Evolutionary conservation across 2,888 invertebrate genomes (phyloP), one percentile per base, ranked within the genome.

Genomic region (Pheosia tremula): DNA sequence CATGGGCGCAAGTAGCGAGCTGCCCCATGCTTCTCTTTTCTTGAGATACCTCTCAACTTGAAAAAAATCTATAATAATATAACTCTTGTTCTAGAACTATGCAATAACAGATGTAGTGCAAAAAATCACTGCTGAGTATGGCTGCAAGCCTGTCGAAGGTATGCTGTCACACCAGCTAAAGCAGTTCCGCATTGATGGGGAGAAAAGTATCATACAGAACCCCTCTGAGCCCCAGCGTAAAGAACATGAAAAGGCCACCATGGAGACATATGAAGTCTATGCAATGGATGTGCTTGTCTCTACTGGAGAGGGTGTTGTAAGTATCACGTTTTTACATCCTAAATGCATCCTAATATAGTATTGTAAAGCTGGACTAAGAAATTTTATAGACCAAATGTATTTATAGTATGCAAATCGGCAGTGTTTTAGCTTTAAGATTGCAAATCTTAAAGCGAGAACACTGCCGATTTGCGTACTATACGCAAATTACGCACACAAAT

Each of bases 201-300:
- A 99, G 81, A 99, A 99, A 92, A 93, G 93, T 68, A 90, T 93
- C 63, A 93, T 93, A 52, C 93, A 99, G 90, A 99, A 99, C 91
- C 99, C 99, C 36, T 98, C 97, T 75, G 99, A 99, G 86, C 97
- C 97, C 41, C 99, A 99, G 87, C 97, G 97, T 79, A 98, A 98
- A 84, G 99, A 99, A 83, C 98, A 99, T 87, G 99, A 99, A 89
- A 99, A 99, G 87, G 97, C 97, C 83, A 97, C 97, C 66, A 96
- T 99, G 86, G 99, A 99, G 86, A 97, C 97, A 60, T 97, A 99
- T 88, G 99, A 99, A 94, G 99, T 99, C 0, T 99, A 99, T 92
- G 99, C 98, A 39, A 97, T 99, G 95, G 99, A 99, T 94, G 98
- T 99, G n/a, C 95, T 99, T 64, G 95, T 99, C 66, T 98, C 98